Evolutionary conservation across 2,888 invertebrate genomes (phyloP), one percentile per base, ranked within the genome.

Genomic region (Maniola hyperantus): DNA sequence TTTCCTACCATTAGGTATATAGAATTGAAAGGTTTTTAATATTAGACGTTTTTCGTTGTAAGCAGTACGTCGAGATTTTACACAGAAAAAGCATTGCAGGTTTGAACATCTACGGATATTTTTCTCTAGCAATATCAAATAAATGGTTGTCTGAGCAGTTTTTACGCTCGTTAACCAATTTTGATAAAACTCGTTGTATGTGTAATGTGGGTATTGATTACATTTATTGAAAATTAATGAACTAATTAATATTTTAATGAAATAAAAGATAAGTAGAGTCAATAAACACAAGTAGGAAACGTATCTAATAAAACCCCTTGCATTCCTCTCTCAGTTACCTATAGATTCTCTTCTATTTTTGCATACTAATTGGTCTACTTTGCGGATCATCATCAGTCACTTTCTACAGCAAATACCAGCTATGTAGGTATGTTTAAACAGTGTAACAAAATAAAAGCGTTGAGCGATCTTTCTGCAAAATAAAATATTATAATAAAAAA

Each of bases 381-480:
- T 64, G 53, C 65, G 42, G 18, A 54, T 62, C 13, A 18, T 54
- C n/a, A 42, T 69, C 65, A 64, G 68, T 69, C 67, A 54, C 58
- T 58, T 59, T 51, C 48, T 63, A 68, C 59, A 44, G 64, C 61
- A 42, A 65, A 39, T 39, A 66, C 26, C 26, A 26, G n/a, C n/a
- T n/a, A n/a, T n/a, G n/a, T n/a, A n/a, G n/a, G n/a, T n/a, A n/a
- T n/a, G n/a, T n/a, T 57, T 51, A 1, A 46, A 61, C 34, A 64
- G 39, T 46, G 13, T 44, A 65, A 62, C 63, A 18, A 68, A 70
- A 46, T 50, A 48, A 62, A 59, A 61, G 54, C 62, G 74, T 79
- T 80, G 77, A 79, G 80, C 79, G 80, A 70, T 76, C 73, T 73
- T 72, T 76, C 80, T 75, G 72, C 74, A 76, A 78, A 74, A 68